Conservation (phyloP, 2,888 invertebrate species). For the Digitonthophagus gazella region DNA sequence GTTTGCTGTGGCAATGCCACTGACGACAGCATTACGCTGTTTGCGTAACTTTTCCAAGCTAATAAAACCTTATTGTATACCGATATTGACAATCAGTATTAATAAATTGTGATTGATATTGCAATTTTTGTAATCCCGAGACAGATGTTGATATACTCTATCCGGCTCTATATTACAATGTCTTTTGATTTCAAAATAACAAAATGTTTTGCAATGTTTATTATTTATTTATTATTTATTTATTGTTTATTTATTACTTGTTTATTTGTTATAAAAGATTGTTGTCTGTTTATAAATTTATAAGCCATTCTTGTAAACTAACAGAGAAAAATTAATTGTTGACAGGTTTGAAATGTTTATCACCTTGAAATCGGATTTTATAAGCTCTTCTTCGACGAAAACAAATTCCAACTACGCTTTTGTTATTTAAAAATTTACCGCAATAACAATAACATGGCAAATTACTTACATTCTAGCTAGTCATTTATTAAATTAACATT, state of each 20-base stretch:
- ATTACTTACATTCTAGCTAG: background rate
- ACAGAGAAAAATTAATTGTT: background rate
- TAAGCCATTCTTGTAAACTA: background rate
- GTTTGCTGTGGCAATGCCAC: background rate
- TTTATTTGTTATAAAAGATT: background rate
- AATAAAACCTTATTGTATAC: background rate
- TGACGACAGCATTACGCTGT: background rate
- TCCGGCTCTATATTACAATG: too few species aligned
- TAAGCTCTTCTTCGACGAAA: background rate
- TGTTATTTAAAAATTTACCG: background rate
- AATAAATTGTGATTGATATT: background rate
- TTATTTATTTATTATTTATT: too few species aligned
- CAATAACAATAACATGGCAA: background rate
- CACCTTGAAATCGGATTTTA: background rate
- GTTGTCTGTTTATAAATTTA: background rate
- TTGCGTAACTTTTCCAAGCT: background rate
- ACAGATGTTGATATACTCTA: background rate
- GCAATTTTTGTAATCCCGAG: background rate
- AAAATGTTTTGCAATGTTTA: too few species aligned
- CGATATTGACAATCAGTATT: background rate
- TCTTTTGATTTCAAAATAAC: too few species aligned
- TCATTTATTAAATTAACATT: background rate
- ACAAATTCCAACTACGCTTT: background rate
- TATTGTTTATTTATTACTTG: too few species aligned
- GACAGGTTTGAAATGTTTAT: background rate